Evolutionary conservation across 2,113 vertebrate species (phyloP).

Genomic region (Embiotoca jacksoni): DNA sequence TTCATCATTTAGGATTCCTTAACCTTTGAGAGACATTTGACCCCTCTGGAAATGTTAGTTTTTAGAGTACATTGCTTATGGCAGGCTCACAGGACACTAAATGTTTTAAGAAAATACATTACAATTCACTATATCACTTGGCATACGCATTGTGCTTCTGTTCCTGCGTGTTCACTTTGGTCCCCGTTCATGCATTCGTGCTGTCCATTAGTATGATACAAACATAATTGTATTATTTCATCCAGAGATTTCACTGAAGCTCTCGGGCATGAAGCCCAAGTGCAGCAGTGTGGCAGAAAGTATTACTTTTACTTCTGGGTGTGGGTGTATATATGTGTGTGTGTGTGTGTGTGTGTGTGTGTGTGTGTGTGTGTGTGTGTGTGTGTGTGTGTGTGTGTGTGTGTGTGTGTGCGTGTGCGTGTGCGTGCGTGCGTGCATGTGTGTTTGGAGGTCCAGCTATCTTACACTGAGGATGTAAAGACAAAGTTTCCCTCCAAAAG

Average conservation of each 20-base stretch:
- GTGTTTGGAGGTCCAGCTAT: background rate
- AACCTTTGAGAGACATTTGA: background rate
- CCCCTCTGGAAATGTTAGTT: constrained; percentile 19
- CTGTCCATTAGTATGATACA: constrained; percentile 5
- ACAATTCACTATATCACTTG: constrained; percentile 16
- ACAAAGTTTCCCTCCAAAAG: constrained; percentile 11
- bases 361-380: no score
- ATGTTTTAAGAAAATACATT: constrained; percentile 6
- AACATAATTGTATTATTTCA: background rate
- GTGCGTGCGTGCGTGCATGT: background rate
- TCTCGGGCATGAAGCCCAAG: background rate
- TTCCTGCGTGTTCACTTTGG: background rate
- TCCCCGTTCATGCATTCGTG: background rate
- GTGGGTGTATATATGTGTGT: background rate
- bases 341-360: no score
- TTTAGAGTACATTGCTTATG: constrained; percentile 16
- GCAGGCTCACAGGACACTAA: background rate
- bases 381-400: no score
- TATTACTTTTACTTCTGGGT: background rate
- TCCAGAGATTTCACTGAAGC: background rate
- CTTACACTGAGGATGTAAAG: constrained; percentile 1
- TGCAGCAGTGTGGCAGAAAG: background rate
- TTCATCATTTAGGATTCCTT: background rate
- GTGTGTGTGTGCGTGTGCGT: no score
- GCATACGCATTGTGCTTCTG: background rate